phyloP scores from a whole-genome alignment of 2,797 vertebrate species.

The Clangula hyemalis region DNA sequence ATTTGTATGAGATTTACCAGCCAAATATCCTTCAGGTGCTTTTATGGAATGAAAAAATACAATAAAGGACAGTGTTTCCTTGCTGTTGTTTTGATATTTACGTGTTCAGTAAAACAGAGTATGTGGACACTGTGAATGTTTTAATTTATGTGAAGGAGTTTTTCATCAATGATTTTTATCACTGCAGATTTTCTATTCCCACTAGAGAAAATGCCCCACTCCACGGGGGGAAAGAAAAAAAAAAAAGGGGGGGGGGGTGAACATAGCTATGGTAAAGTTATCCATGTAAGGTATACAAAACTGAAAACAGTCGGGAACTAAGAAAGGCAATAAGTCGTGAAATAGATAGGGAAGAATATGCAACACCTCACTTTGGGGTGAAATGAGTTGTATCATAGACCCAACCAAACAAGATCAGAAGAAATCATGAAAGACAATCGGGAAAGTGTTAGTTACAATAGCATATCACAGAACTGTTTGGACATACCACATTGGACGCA shows the following conservation, averaged over 20 bases:
- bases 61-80: rapidly evolving
- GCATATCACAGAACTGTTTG: rapidly evolving
- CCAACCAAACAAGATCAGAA: not conserved
- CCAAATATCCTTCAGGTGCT: not conserved
- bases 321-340: not conserved
- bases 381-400: not conserved
- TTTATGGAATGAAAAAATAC: not conserved
- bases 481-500: not conserved
- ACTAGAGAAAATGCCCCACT: not conserved
- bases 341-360: not conserved
- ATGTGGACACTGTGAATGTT: not conserved
- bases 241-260: no score
- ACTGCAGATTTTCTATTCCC: no score
- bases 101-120: not conserved
- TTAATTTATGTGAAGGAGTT: not conserved
- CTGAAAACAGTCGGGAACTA: not conserved
- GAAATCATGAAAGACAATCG: not conserved
- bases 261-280: not conserved
- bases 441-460: not conserved
- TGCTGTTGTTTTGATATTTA: not conserved
- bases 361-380: not conserved
- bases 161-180: not conserved
- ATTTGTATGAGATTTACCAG: not conserved
- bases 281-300: not conserved
- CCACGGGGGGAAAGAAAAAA: no score